Evolutionary conservation across 2,888 invertebrate genomes (phyloP).

Genomic region (Uloborus plumipes): DNA sequence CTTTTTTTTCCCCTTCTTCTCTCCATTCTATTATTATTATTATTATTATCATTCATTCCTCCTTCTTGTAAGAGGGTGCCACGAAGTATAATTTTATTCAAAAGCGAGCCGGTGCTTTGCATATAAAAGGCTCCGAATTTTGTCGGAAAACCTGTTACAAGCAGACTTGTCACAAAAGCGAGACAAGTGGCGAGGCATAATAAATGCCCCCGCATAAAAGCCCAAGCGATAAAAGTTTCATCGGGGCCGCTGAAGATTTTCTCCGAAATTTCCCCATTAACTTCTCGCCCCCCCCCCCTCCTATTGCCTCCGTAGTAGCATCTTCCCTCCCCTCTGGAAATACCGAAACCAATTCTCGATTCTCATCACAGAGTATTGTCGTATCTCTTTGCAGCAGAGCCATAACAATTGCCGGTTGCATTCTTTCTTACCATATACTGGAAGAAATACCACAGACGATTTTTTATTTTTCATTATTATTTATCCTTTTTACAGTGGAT

Average conservation of each 20-base stretch:
- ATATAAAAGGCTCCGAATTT: slow-evolving; percentile 55
- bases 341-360: slow-evolving; percentile 53
- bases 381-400: slow-evolving; percentile 26
- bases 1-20: slow-evolving; percentile 6
- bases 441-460: too few relatives aligned
- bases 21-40: slow-evolving; percentile 35
- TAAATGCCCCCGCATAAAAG: slow-evolving; percentile 47
- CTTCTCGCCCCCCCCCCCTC: slow-evolving; percentile 23
- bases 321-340: slow-evolving; percentile 22
- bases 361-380: slow-evolving; percentile 53
- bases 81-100: slow-evolving; percentile 44
- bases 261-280: slow-evolving; percentile 54
- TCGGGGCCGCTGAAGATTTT: slow-evolving; percentile 41
- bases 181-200: slow-evolving; percentile 53
- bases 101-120: slow-evolving; percentile 42
- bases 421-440: slow-evolving; percentile 1
- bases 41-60: slow-evolving; percentile 36
- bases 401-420: slow-evolving; percentile 36
- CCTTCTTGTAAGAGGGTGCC: not conserved
- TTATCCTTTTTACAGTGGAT: too few relatives aligned
- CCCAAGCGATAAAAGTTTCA: slow-evolving; percentile 47
- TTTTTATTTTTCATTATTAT: too few relatives aligned
- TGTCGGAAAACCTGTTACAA: slow-evolving; percentile 56
- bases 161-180: slow-evolving; percentile 35
- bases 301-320: not conserved